These are phyloP conservation scores for Mya arenaria DNA, from an alignment of 1,140 invertebrate genomes.

Conservation along the genomic window DNA sequence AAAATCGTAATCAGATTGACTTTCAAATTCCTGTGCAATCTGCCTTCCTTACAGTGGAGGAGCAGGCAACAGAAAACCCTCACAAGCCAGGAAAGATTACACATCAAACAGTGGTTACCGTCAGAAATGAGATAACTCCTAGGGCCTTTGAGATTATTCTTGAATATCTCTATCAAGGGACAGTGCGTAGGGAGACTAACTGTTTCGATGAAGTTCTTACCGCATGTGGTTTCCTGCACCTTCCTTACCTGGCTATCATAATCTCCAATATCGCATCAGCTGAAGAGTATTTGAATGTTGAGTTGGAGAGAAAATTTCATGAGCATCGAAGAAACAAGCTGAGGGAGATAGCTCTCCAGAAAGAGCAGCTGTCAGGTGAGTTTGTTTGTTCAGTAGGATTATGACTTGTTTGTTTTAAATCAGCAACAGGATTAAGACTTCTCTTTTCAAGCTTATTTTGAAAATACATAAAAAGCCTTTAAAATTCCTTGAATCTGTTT, in stretches of 20 bases:
- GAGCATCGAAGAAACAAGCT: slow-evolving; percentile 67
- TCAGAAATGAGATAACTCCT: slow-evolving; percentile 85
- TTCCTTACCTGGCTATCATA: slow-evolving; percentile 90
- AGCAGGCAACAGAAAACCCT: slow-evolving; percentile 57
- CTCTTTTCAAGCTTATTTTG: no score
- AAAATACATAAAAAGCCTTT: no score
- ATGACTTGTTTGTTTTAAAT: no score
- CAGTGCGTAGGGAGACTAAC: slow-evolving; percentile 73
- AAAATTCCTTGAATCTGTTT: no score
- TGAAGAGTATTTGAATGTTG: slow-evolving; percentile 88
- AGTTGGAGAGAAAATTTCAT: slow-evolving; percentile 88
- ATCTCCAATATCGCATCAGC: slow-evolving; percentile 88
- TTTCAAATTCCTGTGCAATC: slow-evolving; percentile 53
- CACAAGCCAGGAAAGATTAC: slow-evolving; percentile 64
- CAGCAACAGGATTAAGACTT: no score
- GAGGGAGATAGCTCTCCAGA: slow-evolving; percentile 83
- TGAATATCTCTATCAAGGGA: slow-evolving; percentile 94
- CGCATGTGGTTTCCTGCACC: slow-evolving; percentile 92
- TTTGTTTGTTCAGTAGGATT: no score
- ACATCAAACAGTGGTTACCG: slow-evolving; percentile 87
- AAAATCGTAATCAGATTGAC: background rate
- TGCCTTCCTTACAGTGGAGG: slow-evolving; percentile 68
- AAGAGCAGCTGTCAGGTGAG: slow-evolving; percentile 84
- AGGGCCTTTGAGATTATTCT: slow-evolving; percentile 92
- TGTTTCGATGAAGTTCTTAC: slow-evolving; percentile 88